Evolutionary conservation across 2,888 invertebrate species (phyloP).

Genomic region (Eubasilissa splendida): DNA sequence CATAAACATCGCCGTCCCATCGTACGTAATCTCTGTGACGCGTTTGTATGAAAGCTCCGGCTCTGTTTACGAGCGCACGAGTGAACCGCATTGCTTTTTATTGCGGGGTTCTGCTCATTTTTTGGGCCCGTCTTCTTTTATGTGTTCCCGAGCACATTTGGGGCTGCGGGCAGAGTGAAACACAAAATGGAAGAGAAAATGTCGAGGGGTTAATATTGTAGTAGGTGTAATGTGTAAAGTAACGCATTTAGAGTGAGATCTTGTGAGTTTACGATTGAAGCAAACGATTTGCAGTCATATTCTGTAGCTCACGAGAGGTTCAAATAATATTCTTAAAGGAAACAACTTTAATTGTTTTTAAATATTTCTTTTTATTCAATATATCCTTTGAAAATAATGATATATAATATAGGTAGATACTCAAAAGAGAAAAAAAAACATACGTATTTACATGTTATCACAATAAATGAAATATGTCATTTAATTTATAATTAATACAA

Average conservation of each 20-base stretch:
- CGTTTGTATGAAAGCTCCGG: slow-evolving; percentile 45
- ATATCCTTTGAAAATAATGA: no score
- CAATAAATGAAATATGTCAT: no score
- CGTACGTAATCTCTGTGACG: slow-evolving; percentile 52
- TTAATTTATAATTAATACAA: no score
- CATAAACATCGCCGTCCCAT: slow-evolving; percentile 49
- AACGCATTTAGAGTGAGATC: slow-evolving; percentile 5
- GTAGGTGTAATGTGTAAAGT: background rate
- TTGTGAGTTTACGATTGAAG: background rate
- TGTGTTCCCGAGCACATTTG: background rate
- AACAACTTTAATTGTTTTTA: no score
- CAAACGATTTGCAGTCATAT: no score
- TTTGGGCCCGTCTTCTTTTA: slow-evolving; percentile 24
- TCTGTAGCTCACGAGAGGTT: no score
- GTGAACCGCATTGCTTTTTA: slow-evolving; percentile 41
- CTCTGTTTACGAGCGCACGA: slow-evolving; percentile 43
- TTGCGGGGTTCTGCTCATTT: slow-evolving; percentile 43
- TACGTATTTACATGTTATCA: no score
- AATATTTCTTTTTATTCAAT: no score
- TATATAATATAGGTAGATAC: no score
- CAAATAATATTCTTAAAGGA: no score
- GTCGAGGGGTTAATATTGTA: background rate
- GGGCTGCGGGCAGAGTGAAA: background rate
- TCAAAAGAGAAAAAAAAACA: no score
- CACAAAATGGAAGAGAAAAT: background rate